Conservation (phyloP, 1,140 invertebrate species). For the Sycophila sp. region DNA sequence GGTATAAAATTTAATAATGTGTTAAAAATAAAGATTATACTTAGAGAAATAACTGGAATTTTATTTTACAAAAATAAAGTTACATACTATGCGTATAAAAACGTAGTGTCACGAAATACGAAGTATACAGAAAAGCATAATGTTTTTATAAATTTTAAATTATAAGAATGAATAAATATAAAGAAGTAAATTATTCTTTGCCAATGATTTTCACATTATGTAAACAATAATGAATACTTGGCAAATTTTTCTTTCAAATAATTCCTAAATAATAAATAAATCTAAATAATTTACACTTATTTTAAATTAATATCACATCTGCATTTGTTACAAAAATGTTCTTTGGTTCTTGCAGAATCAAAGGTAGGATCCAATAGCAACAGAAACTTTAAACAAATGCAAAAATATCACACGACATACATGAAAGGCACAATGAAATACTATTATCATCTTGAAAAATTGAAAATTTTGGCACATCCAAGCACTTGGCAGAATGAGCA, state of each 20-base stretch:
- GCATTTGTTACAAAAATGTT: background rate
- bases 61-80: too few species aligned
- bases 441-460: constrained; percentile 45
- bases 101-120: background rate
- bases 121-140: background rate
- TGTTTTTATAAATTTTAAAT: background rate
- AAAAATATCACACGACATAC: constrained; percentile 52
- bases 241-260: background rate
- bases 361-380: too few species aligned
- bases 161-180: too few species aligned
- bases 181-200: too few species aligned
- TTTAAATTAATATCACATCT: constrained; percentile 6
- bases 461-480: constrained; percentile 45
- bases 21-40: background rate
- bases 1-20: background rate
- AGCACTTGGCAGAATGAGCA: constrained; percentile 49
- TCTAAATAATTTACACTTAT: background rate
- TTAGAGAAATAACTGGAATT: background rate
- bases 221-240: background rate
- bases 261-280: background rate
- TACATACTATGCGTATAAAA: background rate
- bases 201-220: too few species aligned
- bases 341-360: too few species aligned
- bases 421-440: constrained; percentile 50
- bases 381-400: constrained; percentile 31